Evolutionary conservation across 2,888 invertebrate genomes (phyloP), one percentile per base, ranked within the genome.

Genomic region (Orchestes rusci): DNA sequence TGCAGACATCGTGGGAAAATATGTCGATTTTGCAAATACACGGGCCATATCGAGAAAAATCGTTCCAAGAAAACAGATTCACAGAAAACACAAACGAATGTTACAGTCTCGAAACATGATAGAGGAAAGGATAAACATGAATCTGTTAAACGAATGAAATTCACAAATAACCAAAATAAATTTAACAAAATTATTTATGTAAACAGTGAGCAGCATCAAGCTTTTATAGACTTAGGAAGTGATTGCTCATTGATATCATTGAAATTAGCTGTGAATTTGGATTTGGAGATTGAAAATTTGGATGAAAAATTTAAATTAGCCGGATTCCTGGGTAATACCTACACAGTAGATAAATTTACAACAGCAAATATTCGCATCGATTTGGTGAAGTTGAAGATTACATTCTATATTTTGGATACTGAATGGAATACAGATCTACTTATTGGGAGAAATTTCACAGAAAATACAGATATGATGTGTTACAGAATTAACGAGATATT

Each of bases 101-200:
- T 13, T n/a, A n/a, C 17, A 17, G 34, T 4, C 3, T 34, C 34
- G 19, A 8, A 3, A n/a, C 19, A 16, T 34, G 19, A 32, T 13
- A n/a, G n/a, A 12, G 16, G n/a, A 34, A 34, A 34, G 17, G 8
- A 41, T 10, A 34, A 41, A 36, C 5, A 13, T 36, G 35, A 42
- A 23, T 42, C 35, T 2, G 42, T 42, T 28, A 42, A 42, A 16
- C 34, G 42, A 27, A 42, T 42, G 3, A 42, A 35, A 36, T 42
- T 42, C 27, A 37, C 34, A 8, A 38, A 28, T 37, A 28, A 4
- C 34, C 12, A 34, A 42, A 42, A 42, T 28, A 42, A 42, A 17
- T 42, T 42, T 29, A 42, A 35, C 16, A 42, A 38, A 42, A 27
- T 42, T 42, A 36, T 37, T 42, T 37, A 10, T 27, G 17, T 42